Base-by-base conservation (phyloP, 2,797 vertebrate genomes). In the Myiotriccus ornatus region DNA sequence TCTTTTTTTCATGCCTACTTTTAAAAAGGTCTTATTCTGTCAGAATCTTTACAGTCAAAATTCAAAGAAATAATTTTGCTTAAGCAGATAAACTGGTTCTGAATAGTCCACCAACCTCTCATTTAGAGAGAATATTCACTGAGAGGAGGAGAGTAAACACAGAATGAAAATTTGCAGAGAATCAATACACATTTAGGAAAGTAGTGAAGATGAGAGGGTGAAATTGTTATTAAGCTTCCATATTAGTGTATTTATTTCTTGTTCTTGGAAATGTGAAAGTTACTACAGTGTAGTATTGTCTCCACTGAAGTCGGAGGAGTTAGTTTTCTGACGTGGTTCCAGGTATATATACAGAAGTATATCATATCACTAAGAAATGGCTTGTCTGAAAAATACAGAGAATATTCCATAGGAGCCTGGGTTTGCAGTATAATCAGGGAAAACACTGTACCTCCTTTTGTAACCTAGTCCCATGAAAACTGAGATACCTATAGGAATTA, bases 21-120 rank as follows among this genome's bases (percentile, higher is more conserved):
- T 91, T 74, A 56, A 47, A 47, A 89, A 65, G 41, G 71, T 69
- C 43, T 60, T 84, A 17, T 50, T 71, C 25, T 83, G 8, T 46
- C 57, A 71, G 53, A 87, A 67, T 64, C 15, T 67, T 59, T 57
- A 35, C 20, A 28, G 56, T 74, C 7, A 70, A 80, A 83, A 67
- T 82, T 69, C 30, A 53, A 65, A 76, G n/a, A 20, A 87, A 55
- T 69, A n/a, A 12, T 60, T 89, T 56, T 85, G 5, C 70, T 96
- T 89, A 68, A 67, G 49, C 21, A 64, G 12, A 77, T 41, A 89
- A 71, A 17, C 23, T 68, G 10, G 1, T 68, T 80, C 41, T 89
- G 37, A 41, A 55, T 35, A 67, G 7, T 57, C 37, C 30, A 39
- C 8, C 24, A 77, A 32, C 7, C 18, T 88, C 55, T 78, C 19